These are phyloP conservation scores for Eidolon helvum DNA, from an alignment of 2,113 vertebrate genomes.

Conservation along the genomic window DNA sequence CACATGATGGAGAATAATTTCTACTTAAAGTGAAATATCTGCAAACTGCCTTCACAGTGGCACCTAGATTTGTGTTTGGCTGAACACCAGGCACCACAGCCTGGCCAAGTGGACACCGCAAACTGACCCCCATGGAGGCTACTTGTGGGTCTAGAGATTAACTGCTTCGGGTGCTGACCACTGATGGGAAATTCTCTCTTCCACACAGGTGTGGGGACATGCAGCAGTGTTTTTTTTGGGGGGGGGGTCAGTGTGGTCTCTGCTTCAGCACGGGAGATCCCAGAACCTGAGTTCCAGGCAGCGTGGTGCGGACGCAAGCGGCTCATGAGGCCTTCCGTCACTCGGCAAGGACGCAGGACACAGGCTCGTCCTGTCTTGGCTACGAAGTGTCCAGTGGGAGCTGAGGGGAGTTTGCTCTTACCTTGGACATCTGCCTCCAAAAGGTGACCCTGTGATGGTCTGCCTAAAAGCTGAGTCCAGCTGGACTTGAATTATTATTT, in stretches of 20 bases:
- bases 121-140: neutral
- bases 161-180: neutral
- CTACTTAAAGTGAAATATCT: neutral
- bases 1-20: neutral
- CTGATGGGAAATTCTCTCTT: neutral
- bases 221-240: neutral
- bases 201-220: neutral
- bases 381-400: neutral
- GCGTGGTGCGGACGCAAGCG: neutral
- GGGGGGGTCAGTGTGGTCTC: neutral
- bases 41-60: neutral
- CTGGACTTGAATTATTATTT: neutral
- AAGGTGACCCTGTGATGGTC: accelerated
- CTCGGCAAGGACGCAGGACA: neutral
- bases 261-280: neutral
- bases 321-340: neutral
- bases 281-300: neutral
- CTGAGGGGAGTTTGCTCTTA: neutral
- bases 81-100: neutral
- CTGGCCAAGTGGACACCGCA: neutral
- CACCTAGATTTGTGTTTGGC: accelerated
- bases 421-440: neutral
- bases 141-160: neutral
- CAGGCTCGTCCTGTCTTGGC: neutral
- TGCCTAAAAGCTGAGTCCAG: neutral